Evolutionary conservation across 2,888 invertebrate species (phyloP).

Genomic region (Xestia rhomboidea): DNA sequence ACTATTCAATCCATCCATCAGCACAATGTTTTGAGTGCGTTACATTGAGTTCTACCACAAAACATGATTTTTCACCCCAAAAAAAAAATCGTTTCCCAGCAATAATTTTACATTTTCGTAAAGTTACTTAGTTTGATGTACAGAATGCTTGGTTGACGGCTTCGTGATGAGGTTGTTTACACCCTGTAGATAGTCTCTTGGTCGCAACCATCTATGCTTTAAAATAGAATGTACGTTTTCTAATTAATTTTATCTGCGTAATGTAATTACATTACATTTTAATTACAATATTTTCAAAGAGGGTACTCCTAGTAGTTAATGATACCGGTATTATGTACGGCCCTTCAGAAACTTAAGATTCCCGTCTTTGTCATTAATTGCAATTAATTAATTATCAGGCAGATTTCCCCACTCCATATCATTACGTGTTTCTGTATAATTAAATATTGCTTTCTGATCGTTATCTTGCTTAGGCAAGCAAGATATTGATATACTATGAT

Average conservation of each 20-base stretch:
- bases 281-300: background rate
- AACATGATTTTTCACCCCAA: too few relatives aligned
- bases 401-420: background rate
- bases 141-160: too few relatives aligned
- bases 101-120: too few relatives aligned
- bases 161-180: too few relatives aligned
- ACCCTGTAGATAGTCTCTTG: background rate
- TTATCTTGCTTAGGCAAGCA: background rate
- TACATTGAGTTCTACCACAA: too few relatives aligned
- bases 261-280: slow-evolving; percentile 2
- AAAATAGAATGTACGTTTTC: background rate
- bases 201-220: background rate
- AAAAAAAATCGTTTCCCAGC: too few relatives aligned
- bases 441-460: background rate
- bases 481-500: background rate
- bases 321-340: slow-evolving; percentile 19
- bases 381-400: slow-evolving; percentile 40
- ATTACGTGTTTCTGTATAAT: background rate
- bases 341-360: slow-evolving; percentile 4
- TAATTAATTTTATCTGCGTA: background rate
- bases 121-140: too few relatives aligned
- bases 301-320: background rate
- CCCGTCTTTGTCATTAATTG: slow-evolving; percentile 26
- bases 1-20: too few relatives aligned
- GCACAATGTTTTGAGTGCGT: too few relatives aligned